phyloP scores from a whole-genome alignment of 2,113 vertebrate species.

The Parotia lawesii region DNA sequence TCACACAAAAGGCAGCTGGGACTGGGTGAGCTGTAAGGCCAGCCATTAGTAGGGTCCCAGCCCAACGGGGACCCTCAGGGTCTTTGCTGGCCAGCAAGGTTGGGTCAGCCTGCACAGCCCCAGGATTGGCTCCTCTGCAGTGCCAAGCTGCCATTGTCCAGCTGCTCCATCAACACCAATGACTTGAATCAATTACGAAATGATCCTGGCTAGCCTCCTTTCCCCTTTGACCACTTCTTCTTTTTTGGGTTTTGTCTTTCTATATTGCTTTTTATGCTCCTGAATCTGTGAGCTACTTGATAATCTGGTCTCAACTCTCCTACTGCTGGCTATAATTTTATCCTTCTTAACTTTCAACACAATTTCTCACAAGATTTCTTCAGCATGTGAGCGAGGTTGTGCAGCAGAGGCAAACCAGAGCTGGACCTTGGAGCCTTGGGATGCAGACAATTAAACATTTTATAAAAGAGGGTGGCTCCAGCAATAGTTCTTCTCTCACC shows the following conservation, averaged over 20 bases:
- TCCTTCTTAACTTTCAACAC: neutral
- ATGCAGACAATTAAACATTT: neutral
- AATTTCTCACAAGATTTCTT: neutral
- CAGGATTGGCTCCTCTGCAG: neutral
- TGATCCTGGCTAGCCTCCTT: neutral
- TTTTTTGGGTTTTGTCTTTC: neutral
- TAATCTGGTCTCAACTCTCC: neutral
- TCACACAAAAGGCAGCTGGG: neutral
- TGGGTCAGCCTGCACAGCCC: neutral
- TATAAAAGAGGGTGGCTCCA: neutral
- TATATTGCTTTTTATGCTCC: neutral
- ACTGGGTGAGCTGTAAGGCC: neutral
- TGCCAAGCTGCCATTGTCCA: neutral
- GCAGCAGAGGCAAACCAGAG: neutral
- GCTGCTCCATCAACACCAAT: neutral
- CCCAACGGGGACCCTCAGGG: accelerated
- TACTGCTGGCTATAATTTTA: neutral
- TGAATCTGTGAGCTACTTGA: neutral
- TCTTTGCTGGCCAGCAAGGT: neutral
- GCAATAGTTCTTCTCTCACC: neutral
- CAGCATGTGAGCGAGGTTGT: neutral
- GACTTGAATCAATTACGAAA: neutral
- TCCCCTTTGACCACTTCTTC: neutral
- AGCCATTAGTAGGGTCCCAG: neutral
- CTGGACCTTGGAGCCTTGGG: neutral